Evolutionary conservation across 1,140 invertebrate genomes (phyloP).

Genomic region (Bombus turneri): DNA sequence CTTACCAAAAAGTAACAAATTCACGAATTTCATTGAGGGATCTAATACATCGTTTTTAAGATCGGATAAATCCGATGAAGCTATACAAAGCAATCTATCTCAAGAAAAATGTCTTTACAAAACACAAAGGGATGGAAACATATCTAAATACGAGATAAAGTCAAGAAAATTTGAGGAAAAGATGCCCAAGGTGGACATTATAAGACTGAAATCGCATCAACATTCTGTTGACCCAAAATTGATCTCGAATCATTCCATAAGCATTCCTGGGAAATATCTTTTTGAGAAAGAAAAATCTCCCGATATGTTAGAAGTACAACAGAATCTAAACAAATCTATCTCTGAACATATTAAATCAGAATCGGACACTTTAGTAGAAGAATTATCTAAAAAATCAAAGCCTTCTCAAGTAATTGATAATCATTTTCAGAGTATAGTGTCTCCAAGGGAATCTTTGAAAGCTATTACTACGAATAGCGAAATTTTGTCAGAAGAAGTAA

Average conservation of each 20-base stretch:
- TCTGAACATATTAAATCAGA: constrained; percentile 71
- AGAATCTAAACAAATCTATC: constrained; percentile 56
- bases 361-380: constrained; percentile 77
- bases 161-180: constrained; percentile 79
- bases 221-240: constrained; percentile 67
- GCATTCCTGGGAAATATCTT: constrained; percentile 31
- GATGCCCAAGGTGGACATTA: constrained; percentile 76
- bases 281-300: constrained; percentile 54
- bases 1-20: constrained; percentile 56
- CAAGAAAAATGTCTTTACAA: constrained; percentile 50
- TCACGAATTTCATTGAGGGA: constrained; percentile 53
- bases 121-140: constrained; percentile 48
- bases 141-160: constrained; percentile 76
- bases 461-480: constrained; percentile 29
- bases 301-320: constrained; percentile 30
- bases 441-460: constrained; percentile 40
- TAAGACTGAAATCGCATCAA: constrained; percentile 69
- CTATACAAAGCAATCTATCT: constrained; percentile 17
- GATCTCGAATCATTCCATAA: constrained; percentile 51
- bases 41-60: constrained; percentile 48
- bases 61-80: constrained; percentile 52
- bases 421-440: constrained; percentile 39
- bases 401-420: constrained; percentile 38
- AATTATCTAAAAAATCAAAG: constrained; percentile 74
- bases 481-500: constrained; percentile 51